Evolutionary conservation across 2,888 invertebrate species (phyloP).

Genomic region (Tetragnatha montana): DNA sequence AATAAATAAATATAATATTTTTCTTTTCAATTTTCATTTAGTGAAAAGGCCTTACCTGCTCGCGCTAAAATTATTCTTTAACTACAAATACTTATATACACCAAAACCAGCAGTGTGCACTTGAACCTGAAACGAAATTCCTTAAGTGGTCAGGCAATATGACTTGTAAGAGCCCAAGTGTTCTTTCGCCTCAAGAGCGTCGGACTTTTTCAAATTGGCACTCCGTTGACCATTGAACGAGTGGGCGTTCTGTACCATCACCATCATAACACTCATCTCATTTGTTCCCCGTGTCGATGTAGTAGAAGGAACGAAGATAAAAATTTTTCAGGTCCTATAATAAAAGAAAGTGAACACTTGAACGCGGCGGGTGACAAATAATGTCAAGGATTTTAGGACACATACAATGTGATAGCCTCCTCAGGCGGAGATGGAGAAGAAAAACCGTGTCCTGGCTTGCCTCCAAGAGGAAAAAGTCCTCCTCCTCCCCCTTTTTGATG

Average conservation of each 20-base stretch:
- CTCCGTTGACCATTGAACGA: not conserved
- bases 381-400: constrained; percentile 39
- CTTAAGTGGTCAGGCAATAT: no score
- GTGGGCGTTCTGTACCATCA: not conserved
- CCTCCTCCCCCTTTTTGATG: not conserved
- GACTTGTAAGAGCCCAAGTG: not conserved
- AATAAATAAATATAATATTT: no score
- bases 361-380: constrained; percentile 48
- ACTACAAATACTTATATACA: no score
- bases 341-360: constrained; percentile 42
- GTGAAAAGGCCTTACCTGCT: no score
- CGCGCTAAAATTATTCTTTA: no score
- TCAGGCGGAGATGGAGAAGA: not conserved
- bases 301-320: constrained; percentile 20
- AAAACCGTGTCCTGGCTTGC: constrained; percentile 39
- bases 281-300: constrained; percentile 15
- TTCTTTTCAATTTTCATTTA: no score
- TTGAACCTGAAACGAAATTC: no score
- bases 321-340: constrained; percentile 39
- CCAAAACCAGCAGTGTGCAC: no score
- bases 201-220: not conserved
- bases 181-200: not conserved
- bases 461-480: constrained; percentile 34
- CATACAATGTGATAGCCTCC: constrained; percentile 27
- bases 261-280: not conserved